Evolutionary conservation across 2,797 vertebrate species (phyloP), one percentile per base, ranked within the genome.

Genomic region (Lates japonicus): DNA sequence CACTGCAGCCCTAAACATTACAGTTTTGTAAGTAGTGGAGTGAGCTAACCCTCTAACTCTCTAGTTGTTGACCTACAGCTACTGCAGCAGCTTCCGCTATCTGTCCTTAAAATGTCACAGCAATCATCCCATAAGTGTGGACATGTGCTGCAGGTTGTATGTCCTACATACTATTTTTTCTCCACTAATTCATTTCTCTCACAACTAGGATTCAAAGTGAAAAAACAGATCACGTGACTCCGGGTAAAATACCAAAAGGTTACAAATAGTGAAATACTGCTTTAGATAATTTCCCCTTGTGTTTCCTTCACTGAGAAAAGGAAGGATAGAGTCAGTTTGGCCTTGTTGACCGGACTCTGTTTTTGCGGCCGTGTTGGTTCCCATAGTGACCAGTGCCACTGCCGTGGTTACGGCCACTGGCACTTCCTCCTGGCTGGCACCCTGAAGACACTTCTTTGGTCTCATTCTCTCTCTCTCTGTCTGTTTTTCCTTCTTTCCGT

Each of bases 381-480:
- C 92, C 88, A 93, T 91, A 84, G 91, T 67, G 72, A 92, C 92
- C 77, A 61, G 76, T 84, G 85, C 68, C 74, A 82, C 86, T 86
- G 79, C 86, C 78, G 81, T 89, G 78, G 89, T 87, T 86, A 91
- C 61, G 4, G 82, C 75, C 82, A 80, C 82, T 90, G 89, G 92
- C 88, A 91, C 90, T 91, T 93, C 88, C 86, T 90, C 76, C 79
- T 68, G 89, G 83, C 86, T 90, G 84, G 90, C 89, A 88, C 79
- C 79, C 77, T 72, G 79, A 82, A 84, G 82, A 88, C 86, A 91
- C 86, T 90, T 90, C 87, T 76, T 87, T 85, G 80, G 84, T 89
- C 81, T 75, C 77, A 73, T 41, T 82, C 29, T 61, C 60, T 51
- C 16, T 83, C 33, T 59, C 62, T 76, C 59, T 57, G 54, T 71